A percentile compares a stretch with the other conserved stretches of the same genome.
Conservation (phyloP, 2,888 invertebrate species). For the Balanococcus diminutus region DNA sequence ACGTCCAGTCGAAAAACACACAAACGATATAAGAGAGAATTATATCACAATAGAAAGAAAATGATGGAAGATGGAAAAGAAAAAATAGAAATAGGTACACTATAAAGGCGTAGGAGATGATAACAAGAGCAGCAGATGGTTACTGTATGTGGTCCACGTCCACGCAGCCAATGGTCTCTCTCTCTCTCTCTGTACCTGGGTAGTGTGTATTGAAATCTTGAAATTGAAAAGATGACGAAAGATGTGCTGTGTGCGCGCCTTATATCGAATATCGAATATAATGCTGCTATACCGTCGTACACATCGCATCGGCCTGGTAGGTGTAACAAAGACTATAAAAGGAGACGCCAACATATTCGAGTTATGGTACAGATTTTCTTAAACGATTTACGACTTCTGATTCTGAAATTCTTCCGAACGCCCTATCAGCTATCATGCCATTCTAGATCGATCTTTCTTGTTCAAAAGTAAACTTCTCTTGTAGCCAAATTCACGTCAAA, state of each 20-base stretch:
- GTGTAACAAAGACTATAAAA: constrained; percentile 33
- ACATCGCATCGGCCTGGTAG: neutral
- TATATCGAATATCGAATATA: neutral
- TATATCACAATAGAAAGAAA: neutral
- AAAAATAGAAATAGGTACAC: neutral
- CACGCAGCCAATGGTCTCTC: neutral
- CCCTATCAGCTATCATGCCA: neutral
- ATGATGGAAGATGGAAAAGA: neutral
- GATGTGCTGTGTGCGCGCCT: neutral
- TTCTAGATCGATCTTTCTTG: neutral
- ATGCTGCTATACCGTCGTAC: neutral
- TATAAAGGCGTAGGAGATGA: neutral
- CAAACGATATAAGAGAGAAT: neutral
- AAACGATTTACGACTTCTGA: neutral
- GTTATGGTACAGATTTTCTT: neutral
- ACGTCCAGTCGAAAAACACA: neutral
- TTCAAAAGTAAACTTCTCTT: neutral
- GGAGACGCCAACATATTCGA: neutral
- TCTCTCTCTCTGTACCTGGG: too few species aligned
- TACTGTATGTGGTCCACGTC: neutral
- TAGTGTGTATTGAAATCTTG: too few species aligned
- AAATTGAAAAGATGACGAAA: constrained; percentile 12
- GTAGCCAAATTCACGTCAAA: neutral
- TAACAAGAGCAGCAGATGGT: constrained; percentile 11
- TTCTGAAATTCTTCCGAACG: neutral